Evolutionary conservation across 2,888 invertebrate genomes (phyloP).

Genomic region (Pardosa pseudoannulata): DNA sequence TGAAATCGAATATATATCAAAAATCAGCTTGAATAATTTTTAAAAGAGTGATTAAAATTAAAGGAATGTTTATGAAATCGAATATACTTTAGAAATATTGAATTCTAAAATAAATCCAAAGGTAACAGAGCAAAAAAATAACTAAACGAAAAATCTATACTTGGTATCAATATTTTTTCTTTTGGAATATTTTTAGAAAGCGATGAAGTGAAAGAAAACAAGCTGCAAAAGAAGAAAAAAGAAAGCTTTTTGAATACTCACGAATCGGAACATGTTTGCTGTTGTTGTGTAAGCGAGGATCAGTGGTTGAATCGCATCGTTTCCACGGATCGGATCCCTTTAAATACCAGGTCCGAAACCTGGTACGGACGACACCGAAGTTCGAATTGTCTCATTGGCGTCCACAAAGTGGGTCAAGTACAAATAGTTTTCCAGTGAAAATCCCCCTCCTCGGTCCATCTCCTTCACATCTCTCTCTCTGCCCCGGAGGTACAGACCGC

Average conservation of each 20-base stretch:
- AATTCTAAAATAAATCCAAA: no score
- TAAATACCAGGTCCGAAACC: constrained; percentile 57
- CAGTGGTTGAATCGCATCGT: constrained; percentile 34
- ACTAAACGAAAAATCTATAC: no score
- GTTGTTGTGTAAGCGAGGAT: not conserved
- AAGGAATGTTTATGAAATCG: no score
- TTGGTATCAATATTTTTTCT: no score
- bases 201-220: no score
- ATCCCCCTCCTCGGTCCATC: constrained; percentile 42
- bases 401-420: constrained; percentile 67
- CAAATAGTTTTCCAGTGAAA: constrained; percentile 40
- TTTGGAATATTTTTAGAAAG: no score
- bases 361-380: constrained; percentile 56
- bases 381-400: constrained; percentile 57
- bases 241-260: constrained; percentile 53
- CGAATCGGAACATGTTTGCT: constrained; percentile 52
- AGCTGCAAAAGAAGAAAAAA: no score
- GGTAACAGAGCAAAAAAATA: no score
- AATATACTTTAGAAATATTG: no score
- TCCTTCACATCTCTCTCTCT: not conserved
- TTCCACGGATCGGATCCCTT: constrained; percentile 21
- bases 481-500: constrained; percentile 34
- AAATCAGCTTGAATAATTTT: no score
- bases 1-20: no score
- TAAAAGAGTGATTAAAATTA: no score